phyloP scores from a whole-genome alignment of 1,140 invertebrate genomes.

The Pristionchus pacificus region DNA sequence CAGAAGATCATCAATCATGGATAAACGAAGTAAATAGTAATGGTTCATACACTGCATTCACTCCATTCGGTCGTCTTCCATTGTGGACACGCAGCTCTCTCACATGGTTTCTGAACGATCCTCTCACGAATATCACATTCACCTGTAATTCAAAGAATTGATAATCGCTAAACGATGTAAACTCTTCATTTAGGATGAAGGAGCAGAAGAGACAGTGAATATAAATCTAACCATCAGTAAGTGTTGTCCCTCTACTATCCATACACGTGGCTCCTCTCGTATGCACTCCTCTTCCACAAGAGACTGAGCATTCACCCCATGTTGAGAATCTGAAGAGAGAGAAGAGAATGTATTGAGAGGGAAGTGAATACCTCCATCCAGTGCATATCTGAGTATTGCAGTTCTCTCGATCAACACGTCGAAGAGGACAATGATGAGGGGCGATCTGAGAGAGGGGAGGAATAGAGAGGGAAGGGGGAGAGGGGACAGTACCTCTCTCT shows the following conservation, averaged over 20 bases:
- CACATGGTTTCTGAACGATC: constrained; percentile 51
- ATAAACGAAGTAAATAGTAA: constrained; percentile 1
- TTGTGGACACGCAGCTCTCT: constrained; percentile 39
- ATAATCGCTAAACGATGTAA: background rate
- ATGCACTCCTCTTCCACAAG: constrained; percentile 69
- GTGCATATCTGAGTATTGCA: constrained; percentile 54
- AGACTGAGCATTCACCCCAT: constrained; percentile 66
- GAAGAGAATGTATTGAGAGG: too few relatives aligned
- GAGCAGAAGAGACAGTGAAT: too few relatives aligned
- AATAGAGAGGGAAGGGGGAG: background rate
- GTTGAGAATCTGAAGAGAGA: too few relatives aligned
- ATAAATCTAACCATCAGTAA: constrained; percentile 5
- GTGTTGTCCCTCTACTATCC: constrained; percentile 51
- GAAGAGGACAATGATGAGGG: background rate
- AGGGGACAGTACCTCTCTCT: constrained; percentile 35
- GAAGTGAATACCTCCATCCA: too few relatives aligned
- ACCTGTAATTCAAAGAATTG: constrained; percentile 15
- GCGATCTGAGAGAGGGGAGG: background rate
- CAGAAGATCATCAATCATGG: background rate
- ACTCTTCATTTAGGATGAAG: too few relatives aligned
- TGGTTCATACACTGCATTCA: constrained; percentile 41
- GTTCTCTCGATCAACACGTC: constrained; percentile 32
- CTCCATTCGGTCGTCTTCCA: constrained; percentile 51
- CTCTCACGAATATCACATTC: constrained; percentile 41
- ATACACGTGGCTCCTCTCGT: constrained; percentile 65